Percentiles rank a stretch among this genome's conserved stretches.
phyloP scores from a whole-genome alignment of 2,113 vertebrate species.

The Cryptotis parvus region DNA sequence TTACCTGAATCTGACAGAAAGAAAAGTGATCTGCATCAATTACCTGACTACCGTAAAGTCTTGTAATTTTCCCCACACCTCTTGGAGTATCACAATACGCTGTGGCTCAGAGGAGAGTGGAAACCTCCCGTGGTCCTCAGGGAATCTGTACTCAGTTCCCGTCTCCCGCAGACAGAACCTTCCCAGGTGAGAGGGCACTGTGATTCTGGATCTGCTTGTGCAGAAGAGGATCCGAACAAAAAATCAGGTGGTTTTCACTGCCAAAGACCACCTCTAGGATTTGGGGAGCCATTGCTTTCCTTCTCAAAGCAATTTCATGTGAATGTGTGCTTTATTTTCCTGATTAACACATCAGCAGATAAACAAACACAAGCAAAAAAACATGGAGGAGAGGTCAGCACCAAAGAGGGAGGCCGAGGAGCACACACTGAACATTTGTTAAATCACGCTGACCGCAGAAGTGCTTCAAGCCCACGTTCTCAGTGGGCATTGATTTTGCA shows the following conservation, averaged over 20 bases:
- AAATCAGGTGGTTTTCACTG: background rate
- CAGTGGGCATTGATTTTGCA: background rate
- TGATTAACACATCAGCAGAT: background rate
- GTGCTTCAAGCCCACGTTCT: constrained; percentile 12
- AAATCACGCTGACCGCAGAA: background rate
- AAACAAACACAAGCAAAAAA: background rate
- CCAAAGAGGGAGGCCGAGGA: background rate
- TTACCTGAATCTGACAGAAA: constrained; percentile 50
- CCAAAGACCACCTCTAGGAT: background rate
- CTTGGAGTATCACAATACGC: background rate
- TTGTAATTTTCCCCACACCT: constrained; percentile 36
- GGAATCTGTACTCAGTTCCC: background rate
- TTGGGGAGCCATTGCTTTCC: background rate
- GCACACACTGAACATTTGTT: background rate
- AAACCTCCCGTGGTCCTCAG: background rate
- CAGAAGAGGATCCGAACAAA: background rate
- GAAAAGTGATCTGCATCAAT: constrained; percentile 52
- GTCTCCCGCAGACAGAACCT: background rate
- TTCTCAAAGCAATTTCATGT: background rate
- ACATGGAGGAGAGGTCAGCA: background rate
- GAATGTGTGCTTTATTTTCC: background rate
- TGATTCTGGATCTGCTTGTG: background rate
- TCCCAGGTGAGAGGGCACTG: background rate
- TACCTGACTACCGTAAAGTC: constrained; percentile 9
- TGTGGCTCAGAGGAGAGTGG: background rate